phyloP scores from a whole-genome alignment of 2,797 vertebrate species.

The Sorex maritimensis region DNA sequence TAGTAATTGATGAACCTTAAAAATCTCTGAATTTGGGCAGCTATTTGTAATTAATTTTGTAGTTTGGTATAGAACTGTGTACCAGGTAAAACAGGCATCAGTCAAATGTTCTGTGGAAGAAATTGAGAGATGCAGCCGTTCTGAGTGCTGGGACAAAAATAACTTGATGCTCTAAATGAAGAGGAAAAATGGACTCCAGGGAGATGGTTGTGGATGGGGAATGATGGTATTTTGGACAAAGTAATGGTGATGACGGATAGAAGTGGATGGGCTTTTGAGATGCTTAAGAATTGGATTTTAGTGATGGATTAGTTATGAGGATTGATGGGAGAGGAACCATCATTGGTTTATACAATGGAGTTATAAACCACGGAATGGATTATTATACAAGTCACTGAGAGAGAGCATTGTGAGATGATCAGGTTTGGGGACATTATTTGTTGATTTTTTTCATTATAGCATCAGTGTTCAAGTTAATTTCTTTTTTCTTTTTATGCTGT shows the following conservation, averaged over 20 bases:
- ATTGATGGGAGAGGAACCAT: not conserved
- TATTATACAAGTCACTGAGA: not conserved
- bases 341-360: not conserved
- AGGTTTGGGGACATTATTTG: not conserved
- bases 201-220: not conserved
- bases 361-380: not conserved
- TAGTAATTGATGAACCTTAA: not conserved
- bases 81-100: not conserved
- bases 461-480: constrained; percentile 45
- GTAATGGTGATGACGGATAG: not conserved
- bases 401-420: not conserved
- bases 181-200: not conserved
- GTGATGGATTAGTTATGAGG: not conserved
- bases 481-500: constrained; percentile 9
- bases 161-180: not conserved
- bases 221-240: not conserved
- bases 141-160: constrained; percentile 25
- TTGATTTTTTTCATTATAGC: constrained; percentile 36
- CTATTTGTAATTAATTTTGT: constrained; percentile 1
- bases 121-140: constrained; percentile 28
- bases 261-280: constrained; percentile 42
- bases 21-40: not conserved
- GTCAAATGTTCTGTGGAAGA: constrained; percentile 10
- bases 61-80: not conserved
- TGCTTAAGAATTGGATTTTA: not conserved